phyloP scores from a whole-genome alignment of 1,140 invertebrate species.

The Lordiphosa collinella region DNA sequence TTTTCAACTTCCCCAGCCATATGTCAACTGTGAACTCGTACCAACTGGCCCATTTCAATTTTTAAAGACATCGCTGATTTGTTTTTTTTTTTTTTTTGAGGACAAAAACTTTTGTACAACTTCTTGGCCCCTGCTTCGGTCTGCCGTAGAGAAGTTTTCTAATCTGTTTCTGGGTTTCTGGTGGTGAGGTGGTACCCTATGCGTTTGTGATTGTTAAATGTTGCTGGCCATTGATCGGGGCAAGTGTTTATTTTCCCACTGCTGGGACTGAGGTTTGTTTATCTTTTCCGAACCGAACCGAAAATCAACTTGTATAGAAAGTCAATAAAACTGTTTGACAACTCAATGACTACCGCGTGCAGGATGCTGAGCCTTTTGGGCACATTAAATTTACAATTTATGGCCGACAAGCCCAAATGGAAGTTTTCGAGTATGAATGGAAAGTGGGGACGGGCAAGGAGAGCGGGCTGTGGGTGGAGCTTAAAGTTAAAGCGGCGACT shows the following conservation, averaged over 20 bases:
- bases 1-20: constrained; percentile 49
- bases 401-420: constrained; percentile 27
- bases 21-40: constrained; percentile 60
- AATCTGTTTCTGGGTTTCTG: constrained; percentile 28
- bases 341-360: constrained; percentile 34
- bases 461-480: no score
- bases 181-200: background rate
- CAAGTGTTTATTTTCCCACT: constrained; percentile 58
- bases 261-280: constrained; percentile 31
- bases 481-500: no score
- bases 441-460: no score
- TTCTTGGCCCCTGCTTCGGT: constrained; percentile 21
- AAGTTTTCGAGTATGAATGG: constrained; percentile 20
- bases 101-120: constrained; percentile 40
- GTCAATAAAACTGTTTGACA: constrained; percentile 68
- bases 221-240: constrained; percentile 33
- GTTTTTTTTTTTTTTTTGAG: background rate
- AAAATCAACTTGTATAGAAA: constrained; percentile 52
- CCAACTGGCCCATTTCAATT: constrained; percentile 31
- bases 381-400: constrained; percentile 65
- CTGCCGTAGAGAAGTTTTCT: constrained; percentile 48
- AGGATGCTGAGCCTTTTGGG: constrained; percentile 18
- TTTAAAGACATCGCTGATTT: constrained; percentile 33
- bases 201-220: constrained; percentile 35
- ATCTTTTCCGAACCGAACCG: constrained; percentile 15